Evolutionary conservation across 2,797 vertebrate genomes (phyloP), one percentile per base, ranked within the genome.

Genomic region (Dermochelys coriacea): DNA sequence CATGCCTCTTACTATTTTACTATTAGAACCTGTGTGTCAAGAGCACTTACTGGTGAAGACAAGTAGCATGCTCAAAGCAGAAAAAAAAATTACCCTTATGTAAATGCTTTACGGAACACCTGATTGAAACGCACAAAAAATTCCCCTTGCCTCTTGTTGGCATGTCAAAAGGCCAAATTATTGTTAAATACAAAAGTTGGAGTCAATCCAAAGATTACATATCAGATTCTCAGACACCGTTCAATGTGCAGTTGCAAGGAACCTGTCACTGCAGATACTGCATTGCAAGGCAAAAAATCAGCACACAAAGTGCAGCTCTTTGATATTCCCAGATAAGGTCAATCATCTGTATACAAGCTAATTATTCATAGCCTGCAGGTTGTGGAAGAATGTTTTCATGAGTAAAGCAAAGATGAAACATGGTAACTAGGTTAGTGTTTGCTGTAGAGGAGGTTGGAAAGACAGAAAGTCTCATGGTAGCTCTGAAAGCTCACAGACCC

Each of bases 261-360:
- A 93, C 31, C 81, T 81, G 84, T 37, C 54, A 6, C 41, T 34
- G 79, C 27, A 89, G 86, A 79, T 87, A 85, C 41, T n/a, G 51
- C 68, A 82, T 34, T 82, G 93, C 88, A 95, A 91, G 87, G 82
- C 77, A 91, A 34, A 85, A 83, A 91, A 87, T 84, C 91, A 89
- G 91, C 85, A 95, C 12, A 3, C 45, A 79, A 79, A 75, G 78
- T 82, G 87, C 68, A 89, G 51, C 15, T 68, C 82, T 94, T 94
- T 91, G 68, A 95, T 96, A 61, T 68, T 92, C 75, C 61, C 84
- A 93, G 81, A 89, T 84, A 94, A 94, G 23, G 83, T 87, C 84
- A 96, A 79, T 87, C 94, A 94, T 95, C 93, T 90, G 74, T 93
- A 94, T 85, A 87, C 10, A 27, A 59, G 78, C 55, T 86, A 93